Conservation (phyloP, 2,113 vertebrate genomes). For the Circaetus gallicus region DNA sequence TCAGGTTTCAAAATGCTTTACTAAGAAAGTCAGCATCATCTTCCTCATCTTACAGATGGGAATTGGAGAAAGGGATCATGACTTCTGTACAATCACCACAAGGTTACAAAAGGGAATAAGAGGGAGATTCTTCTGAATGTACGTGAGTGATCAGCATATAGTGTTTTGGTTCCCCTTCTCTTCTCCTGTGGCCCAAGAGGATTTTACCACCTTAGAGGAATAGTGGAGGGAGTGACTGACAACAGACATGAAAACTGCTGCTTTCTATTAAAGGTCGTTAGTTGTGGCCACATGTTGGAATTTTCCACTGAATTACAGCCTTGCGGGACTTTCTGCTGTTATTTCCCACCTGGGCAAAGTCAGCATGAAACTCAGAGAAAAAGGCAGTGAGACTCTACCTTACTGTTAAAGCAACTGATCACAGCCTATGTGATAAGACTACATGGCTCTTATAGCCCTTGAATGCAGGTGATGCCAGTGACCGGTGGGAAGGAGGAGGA, state of each 20-base stretch:
- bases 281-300: not conserved
- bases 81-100: not conserved
- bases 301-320: not conserved
- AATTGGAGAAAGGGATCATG: not conserved
- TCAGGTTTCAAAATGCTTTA: not conserved
- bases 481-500: not conserved
- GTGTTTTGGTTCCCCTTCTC: not conserved
- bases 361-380: not conserved
- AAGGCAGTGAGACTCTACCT: not conserved
- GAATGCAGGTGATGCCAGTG: not conserved
- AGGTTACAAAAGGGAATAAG: not conserved
- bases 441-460: not conserved
- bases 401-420: not conserved
- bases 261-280: not conserved
- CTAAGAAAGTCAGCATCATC: not conserved
- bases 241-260: not conserved
- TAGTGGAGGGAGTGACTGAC: not conserved
- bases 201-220: not conserved
- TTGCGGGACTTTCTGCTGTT: not conserved
- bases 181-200: not conserved
- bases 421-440: not conserved
- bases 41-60: not conserved
- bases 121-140: not conserved
- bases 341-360: not conserved
- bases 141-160: not conserved